These are phyloP conservation scores for Carduelis carduelis DNA, from an alignment of 2,797 vertebrate species.

Conservation along the genomic window DNA sequence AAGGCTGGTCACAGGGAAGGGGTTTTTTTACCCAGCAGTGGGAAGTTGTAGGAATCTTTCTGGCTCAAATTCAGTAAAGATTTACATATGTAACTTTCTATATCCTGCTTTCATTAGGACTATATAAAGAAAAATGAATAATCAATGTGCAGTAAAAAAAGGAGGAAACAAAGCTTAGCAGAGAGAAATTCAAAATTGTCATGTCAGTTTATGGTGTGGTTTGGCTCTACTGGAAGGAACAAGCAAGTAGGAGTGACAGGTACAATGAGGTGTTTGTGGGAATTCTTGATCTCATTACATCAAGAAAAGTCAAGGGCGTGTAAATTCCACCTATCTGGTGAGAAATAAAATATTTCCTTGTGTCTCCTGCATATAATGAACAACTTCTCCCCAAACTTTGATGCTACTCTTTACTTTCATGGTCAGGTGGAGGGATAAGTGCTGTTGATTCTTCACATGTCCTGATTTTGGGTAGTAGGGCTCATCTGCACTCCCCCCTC, in stretches of 20 bases:
- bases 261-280: neutral
- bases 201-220: neutral
- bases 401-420: neutral
- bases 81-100: neutral
- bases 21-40: neutral
- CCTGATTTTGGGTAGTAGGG: neutral
- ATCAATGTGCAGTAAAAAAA: neutral
- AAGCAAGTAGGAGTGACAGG: neutral
- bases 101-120: neutral
- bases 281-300: neutral
- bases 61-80: neutral
- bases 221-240: neutral
- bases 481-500: rapidly evolving
- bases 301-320: neutral
- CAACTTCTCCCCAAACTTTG: neutral
- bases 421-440: neutral
- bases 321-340: neutral
- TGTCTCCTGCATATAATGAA: neutral
- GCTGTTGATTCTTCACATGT: neutral
- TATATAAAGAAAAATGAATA: neutral
- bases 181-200: neutral
- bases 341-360: neutral
- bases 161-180: neutral
- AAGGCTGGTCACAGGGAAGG: neutral
- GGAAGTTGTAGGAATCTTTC: neutral